Conservation (phyloP, 2,888 invertebrate genomes). For the Torymus auratus region DNA sequence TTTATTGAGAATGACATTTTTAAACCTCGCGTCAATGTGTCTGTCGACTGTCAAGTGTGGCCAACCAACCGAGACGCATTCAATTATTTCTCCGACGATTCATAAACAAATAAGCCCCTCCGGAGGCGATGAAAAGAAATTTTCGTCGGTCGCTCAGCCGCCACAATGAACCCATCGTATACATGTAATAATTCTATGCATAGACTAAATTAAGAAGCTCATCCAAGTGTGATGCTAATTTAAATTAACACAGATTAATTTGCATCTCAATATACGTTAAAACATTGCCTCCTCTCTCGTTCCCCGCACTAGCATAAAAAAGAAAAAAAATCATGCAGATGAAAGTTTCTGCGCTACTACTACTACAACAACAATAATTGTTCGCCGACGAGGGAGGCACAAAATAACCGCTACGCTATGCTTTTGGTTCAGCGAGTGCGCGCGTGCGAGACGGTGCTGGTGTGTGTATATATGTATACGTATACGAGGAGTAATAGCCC, state of each 20-base stretch:
- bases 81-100: background rate
- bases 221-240: slow-evolving; percentile 54
- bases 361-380: background rate
- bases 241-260: slow-evolving; percentile 51
- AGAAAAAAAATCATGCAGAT: slow-evolving; percentile 2
- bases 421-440: background rate
- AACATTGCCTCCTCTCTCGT: no score
- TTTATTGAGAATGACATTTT: no score
- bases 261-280: slow-evolving; percentile 45
- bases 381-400: background rate
- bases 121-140: background rate
- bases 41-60: no score
- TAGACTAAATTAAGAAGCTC: slow-evolving; percentile 51
- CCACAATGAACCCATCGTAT: background rate
- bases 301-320: background rate
- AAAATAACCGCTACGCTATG: background rate
- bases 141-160: background rate
- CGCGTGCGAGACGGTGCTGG: background rate
- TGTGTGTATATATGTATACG: no score
- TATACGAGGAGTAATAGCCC: background rate
- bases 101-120: background rate
- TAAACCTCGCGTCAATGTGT: no score
- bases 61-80: no score
- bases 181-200: slow-evolving; percentile 32
- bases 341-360: background rate